A percentile compares a stretch with the other conserved stretches of the same genome.
Conservation (phyloP, 2,113 vertebrate genomes). For the Dascyllus trimaculatus region DNA sequence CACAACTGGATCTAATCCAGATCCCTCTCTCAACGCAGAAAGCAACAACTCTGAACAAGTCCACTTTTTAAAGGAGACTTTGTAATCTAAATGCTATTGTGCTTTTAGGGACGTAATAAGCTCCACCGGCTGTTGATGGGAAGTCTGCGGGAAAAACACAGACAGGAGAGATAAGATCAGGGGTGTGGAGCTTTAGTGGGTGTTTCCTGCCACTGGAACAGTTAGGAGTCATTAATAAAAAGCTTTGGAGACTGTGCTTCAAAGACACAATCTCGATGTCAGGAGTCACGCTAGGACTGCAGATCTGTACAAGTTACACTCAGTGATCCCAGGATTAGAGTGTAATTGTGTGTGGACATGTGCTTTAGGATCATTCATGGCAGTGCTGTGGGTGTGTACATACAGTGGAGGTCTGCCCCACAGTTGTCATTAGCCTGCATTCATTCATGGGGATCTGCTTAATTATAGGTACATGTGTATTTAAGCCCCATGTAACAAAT, state of each 20-base stretch:
- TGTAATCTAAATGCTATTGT: slow-evolving; percentile 10
- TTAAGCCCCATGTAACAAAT: no score
- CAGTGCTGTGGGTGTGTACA: neutral
- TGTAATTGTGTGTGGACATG: neutral
- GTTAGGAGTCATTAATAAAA: slow-evolving; percentile 60
- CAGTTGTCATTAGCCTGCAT: neutral
- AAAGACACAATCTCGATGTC: slow-evolving; percentile 22
- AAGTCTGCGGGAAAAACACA: slow-evolving; percentile 40
- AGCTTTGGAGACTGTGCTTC: slow-evolving; percentile 43
- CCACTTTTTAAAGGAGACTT: neutral
- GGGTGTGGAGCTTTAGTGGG: slow-evolving; percentile 70
- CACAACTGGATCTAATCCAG: slow-evolving; percentile 19
- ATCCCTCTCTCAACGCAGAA: slow-evolving; percentile 17
- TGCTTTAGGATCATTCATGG: neutral
- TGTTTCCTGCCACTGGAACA: slow-evolving; percentile 64
- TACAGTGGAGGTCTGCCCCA: no score
- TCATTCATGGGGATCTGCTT: neutral
- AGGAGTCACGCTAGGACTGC: slow-evolving; percentile 20
- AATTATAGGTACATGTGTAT: no score
- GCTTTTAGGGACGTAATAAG: neutral
- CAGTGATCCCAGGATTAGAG: slow-evolving; percentile 7
- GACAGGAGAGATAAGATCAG: slow-evolving; percentile 62
- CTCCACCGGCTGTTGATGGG: slow-evolving; percentile 31
- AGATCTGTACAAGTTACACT: neutral
- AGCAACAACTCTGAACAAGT: neutral